phyloP scores from a whole-genome alignment of 2,797 vertebrate species.

The Chrosomus eos region DNA sequence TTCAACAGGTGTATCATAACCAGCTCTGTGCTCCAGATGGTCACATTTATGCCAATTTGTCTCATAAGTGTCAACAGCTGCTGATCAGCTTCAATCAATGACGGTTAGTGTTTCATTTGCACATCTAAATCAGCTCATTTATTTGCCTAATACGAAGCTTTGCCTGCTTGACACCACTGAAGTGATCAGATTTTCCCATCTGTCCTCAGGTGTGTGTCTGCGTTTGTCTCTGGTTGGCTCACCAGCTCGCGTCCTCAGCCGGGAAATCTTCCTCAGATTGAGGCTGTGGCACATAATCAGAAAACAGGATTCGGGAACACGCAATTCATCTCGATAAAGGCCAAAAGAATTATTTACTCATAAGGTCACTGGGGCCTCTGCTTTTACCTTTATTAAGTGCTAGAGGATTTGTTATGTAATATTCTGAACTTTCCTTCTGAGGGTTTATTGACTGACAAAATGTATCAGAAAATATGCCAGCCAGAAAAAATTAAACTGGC shows the following conservation, averaged over 20 bases:
- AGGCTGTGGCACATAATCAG: constrained; percentile 65
- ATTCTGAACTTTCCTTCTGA: constrained; percentile 28
- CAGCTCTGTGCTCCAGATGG: constrained; percentile 6
- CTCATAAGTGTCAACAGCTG: constrained; percentile 28
- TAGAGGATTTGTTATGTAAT: constrained; percentile 39
- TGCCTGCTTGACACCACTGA: constrained; percentile 16
- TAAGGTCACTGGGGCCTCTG: constrained; percentile 15
- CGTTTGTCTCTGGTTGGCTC: background rate
- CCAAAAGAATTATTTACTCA: constrained; percentile 62
- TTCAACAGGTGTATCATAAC: background rate
- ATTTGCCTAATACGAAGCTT: constrained; percentile 40
- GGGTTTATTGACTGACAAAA: constrained; percentile 44
- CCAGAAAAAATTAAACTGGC: background rate
- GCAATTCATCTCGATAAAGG: constrained; percentile 62
- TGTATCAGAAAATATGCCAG: background rate
- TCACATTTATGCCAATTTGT: constrained; percentile 22
- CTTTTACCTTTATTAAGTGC: constrained; percentile 41
- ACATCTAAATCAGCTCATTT: constrained; percentile 37
- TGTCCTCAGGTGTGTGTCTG: constrained; percentile 51
- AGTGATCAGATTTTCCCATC: constrained; percentile 45
- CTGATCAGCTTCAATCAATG: constrained; percentile 41
- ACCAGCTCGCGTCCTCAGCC: background rate
- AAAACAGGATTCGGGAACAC: constrained; percentile 67
- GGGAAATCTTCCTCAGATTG: constrained; percentile 13
- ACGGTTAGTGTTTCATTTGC: constrained; percentile 21